Conservation (phyloP, 1,140 invertebrate genomes). For the Zaprionus ornatus region DNA sequence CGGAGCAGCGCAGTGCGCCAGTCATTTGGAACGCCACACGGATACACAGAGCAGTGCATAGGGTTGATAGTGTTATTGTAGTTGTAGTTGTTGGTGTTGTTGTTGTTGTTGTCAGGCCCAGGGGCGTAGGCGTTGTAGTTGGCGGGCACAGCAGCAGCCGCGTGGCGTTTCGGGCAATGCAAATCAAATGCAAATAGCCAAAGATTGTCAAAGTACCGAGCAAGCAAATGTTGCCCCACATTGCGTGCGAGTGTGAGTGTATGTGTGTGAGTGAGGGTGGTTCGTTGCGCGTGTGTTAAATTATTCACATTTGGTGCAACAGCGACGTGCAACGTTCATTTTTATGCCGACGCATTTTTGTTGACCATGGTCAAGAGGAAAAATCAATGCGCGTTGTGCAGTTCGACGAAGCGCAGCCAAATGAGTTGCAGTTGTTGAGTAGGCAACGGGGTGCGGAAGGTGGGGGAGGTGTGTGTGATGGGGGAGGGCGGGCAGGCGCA, state of each 20-base stretch:
- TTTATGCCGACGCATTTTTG: conserved; percentile 45
- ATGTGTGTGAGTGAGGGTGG: not conserved
- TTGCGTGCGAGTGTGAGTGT: not conserved
- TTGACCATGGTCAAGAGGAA: conserved; percentile 44
- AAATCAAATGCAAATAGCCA: conserved; percentile 81
- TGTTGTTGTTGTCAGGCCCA: conserved; percentile 19
- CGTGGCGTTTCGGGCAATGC: conserved; percentile 64
- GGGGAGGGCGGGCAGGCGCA: not conserved
- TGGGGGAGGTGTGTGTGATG: not conserved
- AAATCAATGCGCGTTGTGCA: conserved; percentile 55
- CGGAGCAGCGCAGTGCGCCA: conserved; percentile 67
- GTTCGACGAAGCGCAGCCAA: conserved; percentile 41
- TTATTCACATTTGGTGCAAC: conserved; percentile 78
- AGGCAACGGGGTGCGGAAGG: not conserved
- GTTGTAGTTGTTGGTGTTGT: conserved; percentile 16
- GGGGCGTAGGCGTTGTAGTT: conserved; percentile 11
- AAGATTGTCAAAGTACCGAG: conserved; percentile 77
- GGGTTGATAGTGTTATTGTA: conserved; percentile 6
- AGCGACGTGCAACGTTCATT: conserved; percentile 43
- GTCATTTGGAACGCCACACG: conserved; percentile 52
- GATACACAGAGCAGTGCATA: not conserved
- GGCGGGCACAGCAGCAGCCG: conserved; percentile 1
- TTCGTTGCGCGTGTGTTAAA: conserved; percentile 49
- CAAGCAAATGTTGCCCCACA: conserved; percentile 50
- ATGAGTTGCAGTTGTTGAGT: conserved; percentile 18